Base-by-base conservation (phyloP, 2,888 invertebrate genomes). In the Cremastobaeus sp. region DNA sequence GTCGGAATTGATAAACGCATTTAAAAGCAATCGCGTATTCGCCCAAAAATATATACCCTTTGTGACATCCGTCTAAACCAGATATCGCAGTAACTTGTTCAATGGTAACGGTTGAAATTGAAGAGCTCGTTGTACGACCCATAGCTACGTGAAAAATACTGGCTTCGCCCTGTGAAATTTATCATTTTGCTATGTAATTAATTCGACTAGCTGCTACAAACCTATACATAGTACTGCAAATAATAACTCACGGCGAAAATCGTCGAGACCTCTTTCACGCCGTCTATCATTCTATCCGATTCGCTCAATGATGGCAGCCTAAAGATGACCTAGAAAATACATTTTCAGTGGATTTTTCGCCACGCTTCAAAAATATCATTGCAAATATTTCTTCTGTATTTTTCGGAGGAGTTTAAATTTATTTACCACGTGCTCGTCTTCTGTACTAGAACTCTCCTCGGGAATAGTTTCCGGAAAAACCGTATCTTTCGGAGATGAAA, bases 401-500 rank as follows among this genome's bases (percentile, higher is more conserved):
- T n/a, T n/a, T n/a, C n/a, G n/a, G n/a, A n/a, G n/a, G n/a, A n/a
- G n/a, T n/a, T n/a, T n/a, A n/a, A n/a, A n/a, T n/a, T n/a, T n/a
- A n/a, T 17, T 89, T 86, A 92, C 96, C 83, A 96, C 95, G 85
- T 96, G 95, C 86, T 96, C 96, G 84, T 96, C 96, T 88, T 96
- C 96, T 57, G 95, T 93, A 81, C 96, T 96, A 2, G 96, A 96
- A 83, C 95, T 96, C 88, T 96, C 96, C 88, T 96, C 96, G 0
- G 96, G 96, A 79, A 96, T 96, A 4, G 96, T 96, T 90, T 96
- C 96, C 6, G 96, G 96, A 84, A 96, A 96, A 64, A 93, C 93
- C 11, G 94, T 95, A 75, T 96, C 96, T 86, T 96, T 96, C 2
- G 95, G 95, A 6, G 95, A 95, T 2, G 95, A 94, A 9, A 95